phyloP scores from a whole-genome alignment of 2,888 invertebrate genomes.

The Mimas tiliae region DNA sequence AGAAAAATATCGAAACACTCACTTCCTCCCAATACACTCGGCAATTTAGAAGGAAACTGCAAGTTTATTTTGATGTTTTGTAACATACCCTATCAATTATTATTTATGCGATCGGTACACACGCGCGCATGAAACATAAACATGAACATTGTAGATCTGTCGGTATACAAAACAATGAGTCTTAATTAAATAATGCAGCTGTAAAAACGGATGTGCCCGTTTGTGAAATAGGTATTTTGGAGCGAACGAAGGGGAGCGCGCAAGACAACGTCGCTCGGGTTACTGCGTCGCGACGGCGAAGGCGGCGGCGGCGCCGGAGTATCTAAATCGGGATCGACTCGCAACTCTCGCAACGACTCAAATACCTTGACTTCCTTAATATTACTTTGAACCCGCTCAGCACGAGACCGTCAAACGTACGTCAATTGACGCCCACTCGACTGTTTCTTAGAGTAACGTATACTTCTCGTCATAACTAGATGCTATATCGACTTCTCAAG shows the following conservation, averaged over 20 bases:
- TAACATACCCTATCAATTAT: conserved; percentile 39
- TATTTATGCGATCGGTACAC: conserved; percentile 24
- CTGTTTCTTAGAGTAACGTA: conserved; percentile 45
- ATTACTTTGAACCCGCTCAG: conserved; percentile 83
- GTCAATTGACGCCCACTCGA: conserved; percentile 79
- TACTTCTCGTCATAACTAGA: conserved; percentile 30
- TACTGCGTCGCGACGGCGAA: conserved; percentile 79
- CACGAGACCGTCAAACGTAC: conserved; percentile 78
- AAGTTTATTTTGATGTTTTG: conserved; percentile 46
- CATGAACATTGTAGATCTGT: conserved; percentile 20
- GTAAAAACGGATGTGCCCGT: conserved; percentile 27
- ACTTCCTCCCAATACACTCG: conserved; percentile 21
- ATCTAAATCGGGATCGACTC: conserved; percentile 84
- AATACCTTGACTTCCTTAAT: conserved; percentile 85
- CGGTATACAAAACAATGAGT: conserved; percentile 15
- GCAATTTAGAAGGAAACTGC: conserved; percentile 35
- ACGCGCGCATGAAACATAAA: conserved; percentile 22
- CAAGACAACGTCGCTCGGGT: conserved; percentile 79
- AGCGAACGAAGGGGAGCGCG: conserved; percentile 65
- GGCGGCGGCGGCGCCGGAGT: conserved; percentile 80
- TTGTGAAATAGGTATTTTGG: conserved; percentile 24
- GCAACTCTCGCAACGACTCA: conserved; percentile 82
- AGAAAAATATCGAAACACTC: conserved; percentile 25
- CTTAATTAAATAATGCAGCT: conserved; percentile 28
- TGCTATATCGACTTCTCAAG: background rate